Evolutionary conservation across 2,797 vertebrate species (phyloP), one percentile per base, ranked within the genome.

Genomic region (Myoxocephalus aenaeus): DNA sequence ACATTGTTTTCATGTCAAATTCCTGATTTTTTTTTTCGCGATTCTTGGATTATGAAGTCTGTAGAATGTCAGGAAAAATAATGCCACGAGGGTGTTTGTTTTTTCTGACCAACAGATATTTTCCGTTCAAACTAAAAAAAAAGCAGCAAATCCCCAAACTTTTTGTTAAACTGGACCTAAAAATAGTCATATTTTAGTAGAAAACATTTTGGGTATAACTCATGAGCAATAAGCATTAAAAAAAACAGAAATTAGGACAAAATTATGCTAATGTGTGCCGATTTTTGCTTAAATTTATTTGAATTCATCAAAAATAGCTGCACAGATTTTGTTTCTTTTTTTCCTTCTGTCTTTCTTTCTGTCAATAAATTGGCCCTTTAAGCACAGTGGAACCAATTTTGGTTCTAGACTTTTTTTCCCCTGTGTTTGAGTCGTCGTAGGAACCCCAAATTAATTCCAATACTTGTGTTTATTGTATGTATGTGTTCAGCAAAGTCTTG

Each of bases 121-220:
- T 57, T 57, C 6, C 4, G 17, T 36, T 38, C n/a, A 67, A 8
- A 25, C 5, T 5, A 20, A 50, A 53, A 17, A 67, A 54, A 32
- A 32, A 32, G 1, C 3, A 40, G n/a, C 7, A 66, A 17, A 25
- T 66, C 14, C 8, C 65, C 51, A 15, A 3, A 2, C 44, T 18
- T 18, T 46, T 46, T 46, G n/a, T 67, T 2, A 57, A 70, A 25
- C 27, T 22, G 25, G 18, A 44, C 57, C n/a, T 15, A 3, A n/a
- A n/a, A n/a, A n/a, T n/a, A 62, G 11, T 46, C 6, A 79, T 44
- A 67, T 68, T 73, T 32, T 50, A 61, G 53, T 40, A 64, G 65
- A 58, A 81, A 77, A 81, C 20, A 73, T 58, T 70, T 53, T 5
- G 29, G 64, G 42, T 73, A 25, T 27, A 77, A 85, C 44, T 69